These are phyloP conservation scores for Sitta europaea DNA, from an alignment of 2,113 vertebrate genomes.

Conservation along the genomic window DNA sequence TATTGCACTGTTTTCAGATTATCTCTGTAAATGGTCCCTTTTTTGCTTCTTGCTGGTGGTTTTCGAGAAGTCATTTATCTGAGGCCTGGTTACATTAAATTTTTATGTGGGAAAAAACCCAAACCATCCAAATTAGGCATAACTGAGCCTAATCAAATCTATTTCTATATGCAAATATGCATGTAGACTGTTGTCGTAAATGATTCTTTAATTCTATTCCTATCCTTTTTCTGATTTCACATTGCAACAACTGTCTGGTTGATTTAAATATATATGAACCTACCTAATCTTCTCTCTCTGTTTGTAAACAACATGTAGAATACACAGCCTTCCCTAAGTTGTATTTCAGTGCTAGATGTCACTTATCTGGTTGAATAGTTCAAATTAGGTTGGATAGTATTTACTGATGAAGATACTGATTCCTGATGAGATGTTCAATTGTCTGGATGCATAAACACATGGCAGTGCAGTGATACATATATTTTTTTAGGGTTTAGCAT, in stretches of 20 bases:
- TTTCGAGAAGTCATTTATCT: conserved; percentile 1
- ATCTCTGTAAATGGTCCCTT: conserved; percentile 55
- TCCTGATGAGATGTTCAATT: neutral
- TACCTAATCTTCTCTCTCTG: neutral
- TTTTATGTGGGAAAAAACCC: neutral
- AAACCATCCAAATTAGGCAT: neutral
- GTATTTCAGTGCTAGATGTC: neutral
- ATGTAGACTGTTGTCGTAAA: neutral
- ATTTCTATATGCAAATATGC: neutral
- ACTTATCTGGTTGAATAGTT: neutral
- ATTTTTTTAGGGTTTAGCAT: neutral
- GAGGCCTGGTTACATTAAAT: neutral
- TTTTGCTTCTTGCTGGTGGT: neutral
- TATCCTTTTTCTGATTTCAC: neutral
- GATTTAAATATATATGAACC: neutral
- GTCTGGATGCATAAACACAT: neutral
- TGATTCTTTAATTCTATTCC: neutral
- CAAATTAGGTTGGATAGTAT: neutral
- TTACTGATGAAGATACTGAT: conserved; percentile 7
- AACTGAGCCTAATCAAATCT: neutral
- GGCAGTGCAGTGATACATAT: neutral
- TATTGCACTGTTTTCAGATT: conserved; percentile 74
- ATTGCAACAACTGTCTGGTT: neutral
- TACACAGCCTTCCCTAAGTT: neutral
- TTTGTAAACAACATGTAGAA: neutral